Conservation (phyloP, 2,888 invertebrate genomes). For the Idaea dimidiata region DNA sequence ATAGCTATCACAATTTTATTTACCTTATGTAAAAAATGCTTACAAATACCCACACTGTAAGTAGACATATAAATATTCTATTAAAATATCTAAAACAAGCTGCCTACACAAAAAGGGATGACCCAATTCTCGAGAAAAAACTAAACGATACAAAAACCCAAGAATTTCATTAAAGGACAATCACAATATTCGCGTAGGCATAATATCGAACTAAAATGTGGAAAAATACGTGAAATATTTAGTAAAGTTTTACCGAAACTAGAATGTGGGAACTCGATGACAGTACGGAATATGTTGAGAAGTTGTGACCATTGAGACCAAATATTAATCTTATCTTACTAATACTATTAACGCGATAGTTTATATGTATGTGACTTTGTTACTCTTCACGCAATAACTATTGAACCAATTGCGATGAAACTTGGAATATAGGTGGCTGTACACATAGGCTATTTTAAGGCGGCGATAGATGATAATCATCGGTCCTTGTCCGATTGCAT, state of each 20-base stretch:
- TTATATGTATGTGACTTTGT: too few species aligned
- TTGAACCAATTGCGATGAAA: too few species aligned
- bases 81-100: not conserved
- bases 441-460: too few species aligned
- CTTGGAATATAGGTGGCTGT: too few species aligned
- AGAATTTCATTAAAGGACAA: not conserved
- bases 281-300: not conserved
- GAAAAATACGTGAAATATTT: not conserved
- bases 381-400: too few species aligned
- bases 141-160: not conserved
- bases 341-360: too few species aligned
- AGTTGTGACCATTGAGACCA: not conserved
- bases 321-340: too few species aligned
- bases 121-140: not conserved
- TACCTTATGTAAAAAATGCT: too few species aligned
- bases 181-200: constrained; percentile 1
- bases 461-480: too few species aligned
- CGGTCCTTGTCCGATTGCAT: too few species aligned
- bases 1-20: too few species aligned
- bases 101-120: not conserved
- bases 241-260: not conserved
- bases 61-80: not conserved
- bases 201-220: not conserved
- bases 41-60: not conserved
- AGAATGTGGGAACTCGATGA: not conserved